Base-by-base conservation (phyloP, 2,113 vertebrate genomes). In the Rattus rattus region DNA sequence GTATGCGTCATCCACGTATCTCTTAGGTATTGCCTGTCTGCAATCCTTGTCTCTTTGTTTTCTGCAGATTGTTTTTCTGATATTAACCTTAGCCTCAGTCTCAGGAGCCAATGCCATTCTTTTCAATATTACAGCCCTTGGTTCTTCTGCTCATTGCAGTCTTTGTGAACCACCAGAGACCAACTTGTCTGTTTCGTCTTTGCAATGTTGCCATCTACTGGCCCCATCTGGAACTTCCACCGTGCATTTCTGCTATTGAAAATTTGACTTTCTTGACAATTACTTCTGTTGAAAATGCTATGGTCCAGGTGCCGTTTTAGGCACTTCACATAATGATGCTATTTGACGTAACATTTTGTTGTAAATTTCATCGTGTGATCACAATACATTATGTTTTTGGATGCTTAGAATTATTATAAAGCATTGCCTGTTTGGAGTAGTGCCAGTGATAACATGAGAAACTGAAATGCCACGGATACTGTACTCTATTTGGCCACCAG, bases 171-270 rank as follows among this genome's bases (percentile, higher is more conserved):
- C 65, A 89, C 36, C 26, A n/a, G 22, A n/a, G 39, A 39, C 43
- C 26, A 59, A 86, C 39, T 94, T 22, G 43, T 22, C 14, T 47
- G 17, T 54, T 59, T 47, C 56, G 49, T 65, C 72, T 91, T 91
- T 73, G 75, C 61, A 91, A 86, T 85, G 30, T 39, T 86, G 30
- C 59, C 72, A 91, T 59, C 88, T 86, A 47, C 47, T 91, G 88
- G 80, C 7, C 39, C 30, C 4, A 90, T 13, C 26, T 43, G 56
- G 56, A 88, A 90, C 72, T 84, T 61, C 30, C 72, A 49, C 22
- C 12, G 26, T 67, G 56, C 11, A n/a, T 91, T n/a, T 76, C 80
- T 73, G 8, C 33, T 69, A 26, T n/a, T 56, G 47, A 10, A 22
- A 54, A 88, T 87, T 65, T 87, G 6, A 56, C 17, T 93, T 93